Evolutionary conservation across 2,888 invertebrate species (phyloP), one percentile per base, ranked within the genome.

Genomic region (Psylliodes chrysocephalus): DNA sequence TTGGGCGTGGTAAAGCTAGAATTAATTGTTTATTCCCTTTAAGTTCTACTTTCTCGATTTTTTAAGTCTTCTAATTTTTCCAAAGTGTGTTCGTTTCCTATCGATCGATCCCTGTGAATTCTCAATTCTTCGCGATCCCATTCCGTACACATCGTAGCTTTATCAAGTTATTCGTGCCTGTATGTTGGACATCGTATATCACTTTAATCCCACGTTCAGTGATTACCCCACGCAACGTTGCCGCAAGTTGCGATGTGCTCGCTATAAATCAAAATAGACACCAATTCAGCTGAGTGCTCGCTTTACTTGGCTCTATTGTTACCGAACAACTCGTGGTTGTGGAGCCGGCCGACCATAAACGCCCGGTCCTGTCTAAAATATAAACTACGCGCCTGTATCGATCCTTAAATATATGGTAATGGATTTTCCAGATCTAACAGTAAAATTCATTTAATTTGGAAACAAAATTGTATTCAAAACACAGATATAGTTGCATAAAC

Each of bases 261-360:
- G 51, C 28, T 17, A 49, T 60, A 60, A 60, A 60, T 60, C 52
- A 60, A 60, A 60, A 60, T 60, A 51, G 52, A 42, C 60, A 42
- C 18, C 60, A 60, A 60, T 60, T 52, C 49, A 52, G 52, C 42
- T 49, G 52, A 60, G 60, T 60, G 60, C 30, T 42, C 25, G 33
- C 33, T 35, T 49, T 22, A 25, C 46, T 46, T 22, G 12, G n/a
- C 46, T 49, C 12, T 14, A 49, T 49, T 25, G 49, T 49, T 28
- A 28, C 28, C 28, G 5, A 49, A n/a, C n/a, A n/a, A n/a, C n/a
- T n/a, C n/a, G n/a, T n/a, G n/a, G n/a, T n/a, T n/a, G n/a, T 14
- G 8, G 49, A 35, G 4, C 6, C 35, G 35, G 35, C 14, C 2
- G 35, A 35, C 14, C 33, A 7, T 33, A 10, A 2, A 33, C 2